Base-by-base conservation (phyloP, 2,113 vertebrate genomes). In the Ammodytes marinus region DNA sequence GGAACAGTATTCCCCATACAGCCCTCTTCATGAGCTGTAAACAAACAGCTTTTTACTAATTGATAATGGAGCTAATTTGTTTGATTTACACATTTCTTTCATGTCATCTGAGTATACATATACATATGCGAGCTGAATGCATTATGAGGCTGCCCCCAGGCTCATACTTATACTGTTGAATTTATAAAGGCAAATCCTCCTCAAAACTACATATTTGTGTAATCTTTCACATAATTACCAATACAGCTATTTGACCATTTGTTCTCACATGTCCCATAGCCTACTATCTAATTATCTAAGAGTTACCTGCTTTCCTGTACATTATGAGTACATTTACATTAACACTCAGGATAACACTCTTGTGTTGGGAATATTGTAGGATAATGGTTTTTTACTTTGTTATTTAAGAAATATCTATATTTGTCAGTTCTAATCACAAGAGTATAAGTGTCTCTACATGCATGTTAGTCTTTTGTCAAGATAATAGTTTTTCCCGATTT, bases 21-120 rank as follows among this genome's bases (percentile, higher is more conserved):
- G 52, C 40, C 49, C 4, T 54, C 10, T 27, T 40, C 53, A 73
- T 57, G 53, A 57, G 67, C 42, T 68, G 49, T 65, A 69, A 72
- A 70, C 70, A 75, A 70, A 70, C 40, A 70, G 70, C 45, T 50
- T 55, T 27, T 61, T 63, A 79, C 50, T 70, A 57, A 82, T 50
- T 75, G 65, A 79, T 59, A 58, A 75, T 73, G 47, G 66, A 54
- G 61, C 61, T 75, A 61, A 80, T 83, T 74, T 70, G 68, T 71
- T 76, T 72, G 35, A 47, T 65, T 83, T 54, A 40, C 58, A 19
- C 13, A 55, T 45, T 65, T 70, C 49, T 77, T 46, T 40, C n/a
- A 73, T 73, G 61, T 68, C 37, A 59, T 76, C 43, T 50, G 39
- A 83, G 80, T 63, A 55, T 47, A 55, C 27, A 27, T 27, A 27